phyloP scores from a whole-genome alignment of 2,113 vertebrate species.

The Falco punctatus region DNA sequence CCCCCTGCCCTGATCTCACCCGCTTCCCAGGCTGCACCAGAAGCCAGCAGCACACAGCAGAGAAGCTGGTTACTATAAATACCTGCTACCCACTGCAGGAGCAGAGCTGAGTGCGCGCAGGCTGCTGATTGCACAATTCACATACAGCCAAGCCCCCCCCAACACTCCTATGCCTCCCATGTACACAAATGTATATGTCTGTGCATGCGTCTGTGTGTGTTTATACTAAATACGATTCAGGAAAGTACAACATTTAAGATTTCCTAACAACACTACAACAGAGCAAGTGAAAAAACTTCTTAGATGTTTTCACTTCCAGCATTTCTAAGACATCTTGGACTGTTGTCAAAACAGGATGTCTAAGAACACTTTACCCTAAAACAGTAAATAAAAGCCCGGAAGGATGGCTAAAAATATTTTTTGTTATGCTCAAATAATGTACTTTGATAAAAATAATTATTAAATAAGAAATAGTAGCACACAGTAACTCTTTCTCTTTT shows the following conservation, averaged over 20 bases:
- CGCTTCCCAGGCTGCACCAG: not conserved
- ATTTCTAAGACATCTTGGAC: not conserved
- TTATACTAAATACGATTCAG: not conserved
- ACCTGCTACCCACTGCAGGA: accelerated
- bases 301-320: not conserved
- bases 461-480: not conserved
- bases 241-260: not conserved
- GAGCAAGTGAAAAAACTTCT: not conserved
- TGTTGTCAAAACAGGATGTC: not conserved
- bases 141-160: not conserved
- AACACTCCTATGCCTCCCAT: not conserved
- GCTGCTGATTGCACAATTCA: not conserved
- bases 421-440: not conserved
- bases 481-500: not conserved
- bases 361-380: not conserved
- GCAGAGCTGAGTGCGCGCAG: not conserved
- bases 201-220: too few species aligned
- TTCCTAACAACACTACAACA: not conserved
- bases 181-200: not conserved
- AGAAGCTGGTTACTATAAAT: not conserved
- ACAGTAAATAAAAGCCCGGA: not conserved
- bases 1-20: not conserved
- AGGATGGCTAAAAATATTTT: not conserved
- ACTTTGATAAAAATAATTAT: not conserved
- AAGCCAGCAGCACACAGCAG: not conserved